Conservation (phyloP, 2,888 invertebrate species). For the Pardosa pseudoannulata region DNA sequence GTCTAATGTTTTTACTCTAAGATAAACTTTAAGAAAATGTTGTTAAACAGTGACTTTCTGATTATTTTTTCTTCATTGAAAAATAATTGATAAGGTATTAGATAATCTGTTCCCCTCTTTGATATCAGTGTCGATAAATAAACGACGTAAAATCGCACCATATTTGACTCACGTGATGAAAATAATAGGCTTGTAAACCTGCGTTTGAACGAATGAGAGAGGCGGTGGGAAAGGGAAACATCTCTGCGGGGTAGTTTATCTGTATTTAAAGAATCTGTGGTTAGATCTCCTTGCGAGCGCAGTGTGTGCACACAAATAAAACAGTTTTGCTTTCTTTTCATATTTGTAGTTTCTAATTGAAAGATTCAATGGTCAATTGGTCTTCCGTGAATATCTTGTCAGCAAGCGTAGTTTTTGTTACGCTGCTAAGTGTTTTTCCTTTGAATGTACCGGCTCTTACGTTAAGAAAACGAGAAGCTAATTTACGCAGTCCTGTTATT, state of each 20-base stretch:
- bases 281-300: background rate
- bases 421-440: slow-evolving; percentile 31
- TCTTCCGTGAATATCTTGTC: background rate
- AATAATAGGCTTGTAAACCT: background rate
- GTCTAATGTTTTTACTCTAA: too few relatives aligned
- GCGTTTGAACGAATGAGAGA: background rate
- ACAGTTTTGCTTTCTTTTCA: background rate
- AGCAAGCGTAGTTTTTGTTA: slow-evolving; percentile 24
- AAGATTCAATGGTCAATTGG: slow-evolving; percentile 30
- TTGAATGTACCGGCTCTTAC: background rate
- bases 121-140: background rate
- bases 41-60: too few relatives aligned
- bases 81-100: too few relatives aligned
- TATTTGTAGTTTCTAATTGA: background rate
- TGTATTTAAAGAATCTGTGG: too few relatives aligned
- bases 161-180: slow-evolving; percentile 40
- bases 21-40: too few relatives aligned
- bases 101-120: too few relatives aligned
- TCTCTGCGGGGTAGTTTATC: too few relatives aligned
- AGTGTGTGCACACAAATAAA: too few relatives aligned
- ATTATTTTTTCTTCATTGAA: too few relatives aligned
- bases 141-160: slow-evolving; percentile 46
- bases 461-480: slow-evolving; percentile 33
- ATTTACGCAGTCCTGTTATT: slow-evolving; percentile 43
- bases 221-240: background rate